Evolutionary conservation across 1,140 invertebrate genomes (phyloP).

Genomic region (Hyles euphorbiae): DNA sequence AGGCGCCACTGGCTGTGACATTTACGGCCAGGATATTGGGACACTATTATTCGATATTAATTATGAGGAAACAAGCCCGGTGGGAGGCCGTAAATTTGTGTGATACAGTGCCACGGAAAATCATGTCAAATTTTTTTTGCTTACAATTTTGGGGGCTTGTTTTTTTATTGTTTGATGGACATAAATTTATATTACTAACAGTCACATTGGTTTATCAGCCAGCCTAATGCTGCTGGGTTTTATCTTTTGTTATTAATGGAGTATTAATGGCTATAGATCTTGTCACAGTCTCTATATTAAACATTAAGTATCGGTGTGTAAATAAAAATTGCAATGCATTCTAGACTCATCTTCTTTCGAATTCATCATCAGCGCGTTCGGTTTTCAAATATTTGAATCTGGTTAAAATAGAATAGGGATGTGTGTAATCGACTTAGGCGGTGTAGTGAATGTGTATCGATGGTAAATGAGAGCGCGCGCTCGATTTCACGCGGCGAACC

Average conservation of each 20-base stretch:
- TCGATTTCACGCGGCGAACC: constrained; percentile 64
- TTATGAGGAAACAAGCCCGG: constrained; percentile 53
- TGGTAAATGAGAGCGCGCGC: constrained; percentile 48
- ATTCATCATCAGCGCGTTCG: too few species aligned
- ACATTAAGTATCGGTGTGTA: too few species aligned
- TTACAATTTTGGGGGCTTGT: too few species aligned
- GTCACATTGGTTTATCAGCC: too few species aligned
- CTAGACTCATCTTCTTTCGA: too few species aligned
- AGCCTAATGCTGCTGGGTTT: too few species aligned
- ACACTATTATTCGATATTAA: constrained; percentile 71
- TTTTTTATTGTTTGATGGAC: too few species aligned
- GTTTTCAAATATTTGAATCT: not conserved
- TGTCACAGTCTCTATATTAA: too few species aligned
- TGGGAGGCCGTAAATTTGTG: constrained; percentile 59
- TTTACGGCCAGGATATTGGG: constrained; percentile 70
- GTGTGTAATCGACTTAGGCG: constrained; percentile 30
- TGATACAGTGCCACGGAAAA: constrained; percentile 34
- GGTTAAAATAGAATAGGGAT: constrained; percentile 19
- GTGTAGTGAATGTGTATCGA: constrained; percentile 45
- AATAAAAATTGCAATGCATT: too few species aligned
- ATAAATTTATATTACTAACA: too few species aligned
- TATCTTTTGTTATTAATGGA: too few species aligned
- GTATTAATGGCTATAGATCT: too few species aligned
- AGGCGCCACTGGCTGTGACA: constrained; percentile 70
- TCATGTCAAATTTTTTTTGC: constrained; percentile 38